These are phyloP conservation scores for Marasmarcha lunaedactyla DNA, from an alignment of 2,888 invertebrate species.

Conservation along the genomic window DNA sequence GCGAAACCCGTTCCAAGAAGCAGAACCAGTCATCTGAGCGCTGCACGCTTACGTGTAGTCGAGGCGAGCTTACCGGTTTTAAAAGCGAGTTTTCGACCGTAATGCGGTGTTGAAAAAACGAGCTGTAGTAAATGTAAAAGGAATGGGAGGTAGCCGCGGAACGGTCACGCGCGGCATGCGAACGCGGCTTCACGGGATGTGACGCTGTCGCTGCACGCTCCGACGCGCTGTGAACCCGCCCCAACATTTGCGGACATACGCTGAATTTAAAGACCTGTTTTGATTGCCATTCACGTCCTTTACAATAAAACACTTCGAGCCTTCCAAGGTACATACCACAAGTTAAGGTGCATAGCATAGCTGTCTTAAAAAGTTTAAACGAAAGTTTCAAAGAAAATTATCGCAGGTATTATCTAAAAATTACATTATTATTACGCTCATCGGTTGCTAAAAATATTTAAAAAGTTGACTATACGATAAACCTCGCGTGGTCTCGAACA, in stretches of 20 bases:
- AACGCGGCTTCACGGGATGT: slow-evolving; percentile 41
- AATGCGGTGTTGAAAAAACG: slow-evolving; percentile 30
- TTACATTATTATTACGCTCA: no score
- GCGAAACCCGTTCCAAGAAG: not conserved
- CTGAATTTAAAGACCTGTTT: not conserved
- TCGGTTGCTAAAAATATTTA: no score
- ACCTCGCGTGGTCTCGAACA: not conserved
- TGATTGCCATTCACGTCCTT: slow-evolving; percentile 15
- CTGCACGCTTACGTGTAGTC: slow-evolving; percentile 4
- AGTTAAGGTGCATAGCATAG: no score
- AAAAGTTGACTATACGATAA: no score
- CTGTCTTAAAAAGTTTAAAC: no score
- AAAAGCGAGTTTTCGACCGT: slow-evolving; percentile 49
- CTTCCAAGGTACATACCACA: no score
- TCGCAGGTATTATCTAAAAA: no score
- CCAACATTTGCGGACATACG: slow-evolving; percentile 41
- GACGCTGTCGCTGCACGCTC: slow-evolving; percentile 28
- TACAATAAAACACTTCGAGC: slow-evolving; percentile 14
- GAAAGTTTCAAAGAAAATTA: no score
- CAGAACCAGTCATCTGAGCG: not conserved
- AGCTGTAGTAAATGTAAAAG: slow-evolving; percentile 9
- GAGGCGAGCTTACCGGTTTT: slow-evolving; percentile 36
- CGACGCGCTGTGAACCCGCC: slow-evolving; percentile 47
- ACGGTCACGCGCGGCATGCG: slow-evolving; percentile 49
- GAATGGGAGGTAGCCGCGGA: slow-evolving; percentile 38